These are phyloP conservation scores for Pentalonia nigronervosa DNA, from an alignment of 1,140 invertebrate species.

Conservation along the genomic window DNA sequence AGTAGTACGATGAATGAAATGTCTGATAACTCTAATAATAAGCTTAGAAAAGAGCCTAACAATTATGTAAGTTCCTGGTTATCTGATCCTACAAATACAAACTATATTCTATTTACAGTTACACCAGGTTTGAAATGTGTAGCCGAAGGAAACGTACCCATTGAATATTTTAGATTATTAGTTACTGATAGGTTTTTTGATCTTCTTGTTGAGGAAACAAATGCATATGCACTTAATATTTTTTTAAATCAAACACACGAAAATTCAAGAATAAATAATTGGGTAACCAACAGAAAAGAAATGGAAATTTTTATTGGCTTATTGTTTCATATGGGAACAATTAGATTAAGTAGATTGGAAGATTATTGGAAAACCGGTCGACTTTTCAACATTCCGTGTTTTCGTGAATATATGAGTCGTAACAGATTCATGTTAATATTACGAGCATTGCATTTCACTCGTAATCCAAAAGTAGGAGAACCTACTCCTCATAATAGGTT, in stretches of 20 bases:
- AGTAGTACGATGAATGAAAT: slow-evolving; percentile 10
- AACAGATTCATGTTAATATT: slow-evolving; percentile 63
- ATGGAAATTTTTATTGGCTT: slow-evolving; percentile 59
- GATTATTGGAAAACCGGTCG: slow-evolving; percentile 59
- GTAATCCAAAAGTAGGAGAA: slow-evolving; percentile 47
- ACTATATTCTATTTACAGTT: slow-evolving; percentile 43
- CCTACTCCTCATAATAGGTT: slow-evolving; percentile 57
- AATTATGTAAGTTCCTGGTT: background rate
- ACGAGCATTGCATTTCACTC: slow-evolving; percentile 62
- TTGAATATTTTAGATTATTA: slow-evolving; percentile 52
- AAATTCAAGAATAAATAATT: slow-evolving; percentile 47
- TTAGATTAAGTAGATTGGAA: slow-evolving; percentile 51
- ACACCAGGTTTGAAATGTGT: slow-evolving; percentile 26
- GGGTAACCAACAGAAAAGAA: slow-evolving; percentile 58
- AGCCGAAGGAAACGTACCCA: slow-evolving; percentile 11
- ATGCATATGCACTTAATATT: slow-evolving; percentile 51
- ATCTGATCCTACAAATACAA: background rate
- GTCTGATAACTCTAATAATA: background rate
- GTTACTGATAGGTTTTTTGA: slow-evolving; percentile 56
- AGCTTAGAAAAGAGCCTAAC: background rate
- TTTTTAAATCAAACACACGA: slow-evolving; percentile 33
- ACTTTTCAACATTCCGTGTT: slow-evolving; percentile 56
- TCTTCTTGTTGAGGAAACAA: slow-evolving; percentile 59
- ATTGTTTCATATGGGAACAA: background rate
- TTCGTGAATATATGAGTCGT: slow-evolving; percentile 61